Conservation (phyloP, 2,113 vertebrate species). For the Oreotrochilus melanogaster region DNA sequence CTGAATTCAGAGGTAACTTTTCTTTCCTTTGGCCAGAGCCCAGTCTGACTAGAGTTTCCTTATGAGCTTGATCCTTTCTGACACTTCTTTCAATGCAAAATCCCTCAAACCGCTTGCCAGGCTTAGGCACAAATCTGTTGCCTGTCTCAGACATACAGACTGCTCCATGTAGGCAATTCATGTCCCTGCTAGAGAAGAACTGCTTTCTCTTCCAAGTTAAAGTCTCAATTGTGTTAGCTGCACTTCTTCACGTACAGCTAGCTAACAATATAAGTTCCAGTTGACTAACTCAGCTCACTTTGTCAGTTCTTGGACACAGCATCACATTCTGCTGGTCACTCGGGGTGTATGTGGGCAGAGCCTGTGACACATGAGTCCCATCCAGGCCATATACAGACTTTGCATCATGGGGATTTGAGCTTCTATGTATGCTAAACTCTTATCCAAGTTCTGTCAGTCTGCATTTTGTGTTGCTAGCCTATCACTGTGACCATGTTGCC, state of each 20-base stretch:
- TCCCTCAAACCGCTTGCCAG: background rate
- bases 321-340: background rate
- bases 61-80: conserved; percentile 2
- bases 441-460: background rate
- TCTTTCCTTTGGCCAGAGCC: background rate
- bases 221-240: background rate
- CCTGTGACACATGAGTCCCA: background rate
- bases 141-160: background rate
- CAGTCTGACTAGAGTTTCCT: background rate
- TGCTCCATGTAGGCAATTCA: background rate
- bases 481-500: background rate
- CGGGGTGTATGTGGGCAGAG: background rate
- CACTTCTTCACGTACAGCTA: background rate
- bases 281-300: background rate
- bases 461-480: background rate
- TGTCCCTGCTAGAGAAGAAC: background rate
- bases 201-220: background rate
- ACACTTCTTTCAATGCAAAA: background rate
- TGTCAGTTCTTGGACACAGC: background rate
- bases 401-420: background rate
- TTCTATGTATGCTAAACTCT: background rate
- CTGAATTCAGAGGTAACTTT: background rate
- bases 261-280: background rate
- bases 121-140: background rate
- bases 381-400: background rate